Evolutionary conservation across 2,797 vertebrate genomes (phyloP).

Genomic region (Sibirionetta formosa): DNA sequence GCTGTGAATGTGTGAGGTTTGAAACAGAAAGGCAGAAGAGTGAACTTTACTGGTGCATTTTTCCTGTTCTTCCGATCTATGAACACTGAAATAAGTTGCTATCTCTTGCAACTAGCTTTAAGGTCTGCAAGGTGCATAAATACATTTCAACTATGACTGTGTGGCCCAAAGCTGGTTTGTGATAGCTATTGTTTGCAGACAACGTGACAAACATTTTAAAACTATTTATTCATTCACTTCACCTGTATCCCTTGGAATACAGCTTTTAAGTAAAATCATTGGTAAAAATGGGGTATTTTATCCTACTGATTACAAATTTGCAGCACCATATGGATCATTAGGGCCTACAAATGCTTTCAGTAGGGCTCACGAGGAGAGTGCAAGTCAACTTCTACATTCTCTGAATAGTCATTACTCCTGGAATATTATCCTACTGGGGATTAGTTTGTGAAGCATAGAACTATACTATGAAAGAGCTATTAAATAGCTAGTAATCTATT

Average conservation of each 20-base stretch:
- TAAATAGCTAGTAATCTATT: neutral
- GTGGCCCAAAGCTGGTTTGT: neutral
- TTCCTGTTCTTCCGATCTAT: neutral
- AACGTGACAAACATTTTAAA: neutral
- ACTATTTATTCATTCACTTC: neutral
- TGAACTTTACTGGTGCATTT: neutral
- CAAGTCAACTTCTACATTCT: neutral
- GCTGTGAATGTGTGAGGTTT: neutral
- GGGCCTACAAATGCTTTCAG: neutral
- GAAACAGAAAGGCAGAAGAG: neutral
- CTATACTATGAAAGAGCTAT: neutral
- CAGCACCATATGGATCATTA: slow-evolving; percentile 10
- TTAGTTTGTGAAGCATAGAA: neutral
- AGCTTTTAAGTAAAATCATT: neutral
- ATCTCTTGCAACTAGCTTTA: slow-evolving; percentile 9
- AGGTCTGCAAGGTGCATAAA: neutral
- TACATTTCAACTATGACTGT: neutral
- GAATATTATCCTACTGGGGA: slow-evolving; percentile 6
- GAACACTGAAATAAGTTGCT: neutral
- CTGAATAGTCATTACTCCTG: neutral
- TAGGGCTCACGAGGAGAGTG: neutral
- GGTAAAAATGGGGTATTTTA: slow-evolving; percentile 32
- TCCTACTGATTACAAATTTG: neutral
- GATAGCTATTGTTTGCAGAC: neutral
- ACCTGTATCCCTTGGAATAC: slow-evolving; percentile 7